Evolutionary conservation across 2,797 vertebrate species (phyloP), one percentile per base, ranked within the genome.

Genomic region (Premnoplex brunnescens): DNA sequence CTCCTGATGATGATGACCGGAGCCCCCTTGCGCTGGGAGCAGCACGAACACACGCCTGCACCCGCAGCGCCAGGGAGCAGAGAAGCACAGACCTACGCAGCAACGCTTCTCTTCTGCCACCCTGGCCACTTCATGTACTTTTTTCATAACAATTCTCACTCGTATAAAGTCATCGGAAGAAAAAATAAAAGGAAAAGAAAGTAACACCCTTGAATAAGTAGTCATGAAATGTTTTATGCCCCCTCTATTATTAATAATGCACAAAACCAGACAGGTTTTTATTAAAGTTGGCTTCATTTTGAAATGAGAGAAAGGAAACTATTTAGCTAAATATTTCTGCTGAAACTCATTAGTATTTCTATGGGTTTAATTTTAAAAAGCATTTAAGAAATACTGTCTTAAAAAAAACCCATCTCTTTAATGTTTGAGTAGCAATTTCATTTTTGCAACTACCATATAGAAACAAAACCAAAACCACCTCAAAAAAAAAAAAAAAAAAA

Each of bases 11-110:
- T 3, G 81, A 71, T 6, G 83, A 74, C 60, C 69, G 12, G 89
- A 95, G 80, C 79, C 89, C 89, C 88, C 91, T 83, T 85, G 94
- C 7, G 78, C 94, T 81, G 10, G 62, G 68, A 91, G 73, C 68
- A 10, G 83, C 81, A 36, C 5, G 21, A 23, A 67, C 30, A 39
- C 15, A 12, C 4, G 12, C 23, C 81, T 19, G 44, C 44, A 37
- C 15, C 9, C 76, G 22, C 34, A 46, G 67, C 51, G 48, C 81
- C 71, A 2, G 6, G n/a, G n/a, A 37, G 60, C 7, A 12, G 6
- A 30, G 23, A 8, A 30, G 26, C 41, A 28, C 44, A 16, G 46
- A 75, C 21, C 80, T 15, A 72, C 2, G 12, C 10, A 59, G 28
- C n/a, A 20, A 67, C 8, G 39, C 48, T 13, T 73, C 39, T 73